Evolutionary conservation across 2,888 invertebrate species (phyloP).

Genomic region (Drosophila algonquin): DNA sequence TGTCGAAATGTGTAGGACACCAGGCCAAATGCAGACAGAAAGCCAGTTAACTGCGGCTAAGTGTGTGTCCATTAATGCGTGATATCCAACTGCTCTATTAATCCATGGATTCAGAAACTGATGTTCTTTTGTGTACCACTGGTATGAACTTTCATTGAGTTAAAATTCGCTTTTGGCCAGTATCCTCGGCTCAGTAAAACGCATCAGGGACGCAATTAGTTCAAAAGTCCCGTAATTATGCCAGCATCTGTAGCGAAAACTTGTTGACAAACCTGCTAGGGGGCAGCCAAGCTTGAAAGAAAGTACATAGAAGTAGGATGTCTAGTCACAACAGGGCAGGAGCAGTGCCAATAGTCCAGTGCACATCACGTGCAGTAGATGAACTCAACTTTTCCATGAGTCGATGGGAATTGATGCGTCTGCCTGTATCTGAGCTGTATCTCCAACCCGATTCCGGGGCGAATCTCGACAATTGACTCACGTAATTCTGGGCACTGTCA

Average conservation of each 20-base stretch:
- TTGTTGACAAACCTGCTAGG: conserved; percentile 12
- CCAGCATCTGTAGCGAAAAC: conserved; percentile 1
- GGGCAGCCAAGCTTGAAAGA: background rate
- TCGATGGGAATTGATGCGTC: conserved; percentile 63
- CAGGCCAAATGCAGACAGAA: too few relatives aligned
- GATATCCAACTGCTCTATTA: background rate
- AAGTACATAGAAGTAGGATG: background rate
- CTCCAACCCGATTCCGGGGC: conserved; percentile 6
- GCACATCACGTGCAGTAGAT: conserved; percentile 63
- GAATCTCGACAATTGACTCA: conserved; percentile 60
- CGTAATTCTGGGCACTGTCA: conserved; percentile 57
- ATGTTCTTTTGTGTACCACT: background rate
- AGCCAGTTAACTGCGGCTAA: background rate
- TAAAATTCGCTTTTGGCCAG: background rate
- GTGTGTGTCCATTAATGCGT: background rate
- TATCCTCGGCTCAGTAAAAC: background rate
- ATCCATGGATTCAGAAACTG: background rate
- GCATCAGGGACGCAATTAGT: background rate
- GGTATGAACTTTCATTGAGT: background rate
- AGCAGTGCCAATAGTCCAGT: conserved; percentile 6
- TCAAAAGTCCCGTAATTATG: background rate
- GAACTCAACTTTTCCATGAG: conserved; percentile 66
- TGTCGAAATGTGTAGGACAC: background rate
- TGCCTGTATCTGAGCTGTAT: conserved; percentile 6
- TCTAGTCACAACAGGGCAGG: background rate